Conservation (phyloP, 1,140 invertebrate genomes). For the Pachypeltis micranthus region DNA sequence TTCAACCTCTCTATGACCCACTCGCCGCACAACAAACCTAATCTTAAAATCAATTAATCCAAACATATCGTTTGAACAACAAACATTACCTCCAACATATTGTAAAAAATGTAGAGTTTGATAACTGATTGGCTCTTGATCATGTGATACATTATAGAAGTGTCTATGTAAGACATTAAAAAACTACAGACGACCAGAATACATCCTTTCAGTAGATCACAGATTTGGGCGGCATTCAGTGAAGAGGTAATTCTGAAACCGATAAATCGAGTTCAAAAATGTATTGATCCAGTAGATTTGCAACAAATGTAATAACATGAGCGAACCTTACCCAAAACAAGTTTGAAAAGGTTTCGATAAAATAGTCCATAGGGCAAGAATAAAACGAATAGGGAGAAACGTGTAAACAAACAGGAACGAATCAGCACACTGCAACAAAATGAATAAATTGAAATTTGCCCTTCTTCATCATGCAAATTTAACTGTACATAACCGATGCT, state of each 20-base stretch:
- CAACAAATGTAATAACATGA: constrained; percentile 9
- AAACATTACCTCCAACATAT: constrained; percentile 89
- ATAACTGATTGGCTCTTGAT: constrained; percentile 98
- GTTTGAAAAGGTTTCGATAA: constrained; percentile 54
- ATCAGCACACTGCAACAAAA: constrained; percentile 71
- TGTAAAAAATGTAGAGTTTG: constrained; percentile 98
- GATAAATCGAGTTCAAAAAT: constrained; percentile 19
- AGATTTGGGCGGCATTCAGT: constrained; percentile 84
- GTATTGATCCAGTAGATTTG: constrained; percentile 3
- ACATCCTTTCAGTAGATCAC: constrained; percentile 87
- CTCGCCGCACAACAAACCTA: too few species aligned
- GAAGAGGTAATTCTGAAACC: constrained; percentile 20
- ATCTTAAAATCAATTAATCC: too few species aligned
- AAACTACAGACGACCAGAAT: constrained; percentile 75
- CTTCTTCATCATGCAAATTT: too few species aligned
- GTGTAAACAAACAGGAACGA: constrained; percentile 97
- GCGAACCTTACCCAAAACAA: constrained; percentile 52
- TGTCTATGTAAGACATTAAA: constrained; percentile 84
- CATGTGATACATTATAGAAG: constrained; percentile 96
- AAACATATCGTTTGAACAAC: too few species aligned
- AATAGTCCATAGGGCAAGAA: constrained; percentile 71
- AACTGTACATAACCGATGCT: too few species aligned
- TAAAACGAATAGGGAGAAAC: constrained; percentile 86
- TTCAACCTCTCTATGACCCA: too few species aligned
- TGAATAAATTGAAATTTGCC: too few species aligned